phyloP scores from a whole-genome alignment of 2,888 invertebrate species.

The Diogma glabrata region DNA sequence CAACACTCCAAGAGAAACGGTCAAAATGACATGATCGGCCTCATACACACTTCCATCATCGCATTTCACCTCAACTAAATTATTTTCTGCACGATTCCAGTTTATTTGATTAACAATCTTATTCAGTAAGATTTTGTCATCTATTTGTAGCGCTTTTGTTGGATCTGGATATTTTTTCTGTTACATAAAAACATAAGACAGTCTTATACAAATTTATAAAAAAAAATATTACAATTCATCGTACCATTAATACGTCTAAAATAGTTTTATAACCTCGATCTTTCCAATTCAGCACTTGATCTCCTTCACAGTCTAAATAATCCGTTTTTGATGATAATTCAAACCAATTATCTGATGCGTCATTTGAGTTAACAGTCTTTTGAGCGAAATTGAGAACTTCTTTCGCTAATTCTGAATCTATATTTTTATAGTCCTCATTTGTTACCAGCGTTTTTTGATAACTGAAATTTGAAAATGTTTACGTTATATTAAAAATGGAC shows the following conservation, averaged over 20 bases:
- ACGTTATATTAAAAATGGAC: neutral
- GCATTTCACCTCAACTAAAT: conserved; percentile 17
- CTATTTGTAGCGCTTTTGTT: conserved; percentile 23
- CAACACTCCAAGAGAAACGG: conserved; percentile 47
- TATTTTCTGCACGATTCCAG: conserved; percentile 28
- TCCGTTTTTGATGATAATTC: conserved; percentile 52
- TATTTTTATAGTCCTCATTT: conserved; percentile 25
- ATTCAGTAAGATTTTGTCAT: conserved; percentile 28
- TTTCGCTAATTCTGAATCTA: conserved; percentile 33
- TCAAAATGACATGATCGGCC: conserved; percentile 49
- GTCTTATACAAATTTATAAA: conserved; percentile 16
- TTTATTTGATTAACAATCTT: conserved; percentile 25
- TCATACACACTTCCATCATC: conserved; percentile 34
- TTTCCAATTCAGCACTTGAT: conserved; percentile 62
- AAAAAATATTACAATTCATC: conserved; percentile 41
- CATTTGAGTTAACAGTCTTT: conserved; percentile 36
- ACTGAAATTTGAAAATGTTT: neutral
- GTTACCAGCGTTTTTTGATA: neutral
- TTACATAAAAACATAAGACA: neutral
- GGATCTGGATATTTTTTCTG: conserved; percentile 29
- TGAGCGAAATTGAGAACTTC: conserved; percentile 50
- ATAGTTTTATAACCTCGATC: conserved; percentile 55
- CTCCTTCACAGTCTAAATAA: conserved; percentile 58
- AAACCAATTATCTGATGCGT: conserved; percentile 53
- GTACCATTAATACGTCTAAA: conserved; percentile 55